These are phyloP conservation scores for Hippocampus kuda DNA, from an alignment of 2,797 vertebrate species.

Conservation along the genomic window DNA sequence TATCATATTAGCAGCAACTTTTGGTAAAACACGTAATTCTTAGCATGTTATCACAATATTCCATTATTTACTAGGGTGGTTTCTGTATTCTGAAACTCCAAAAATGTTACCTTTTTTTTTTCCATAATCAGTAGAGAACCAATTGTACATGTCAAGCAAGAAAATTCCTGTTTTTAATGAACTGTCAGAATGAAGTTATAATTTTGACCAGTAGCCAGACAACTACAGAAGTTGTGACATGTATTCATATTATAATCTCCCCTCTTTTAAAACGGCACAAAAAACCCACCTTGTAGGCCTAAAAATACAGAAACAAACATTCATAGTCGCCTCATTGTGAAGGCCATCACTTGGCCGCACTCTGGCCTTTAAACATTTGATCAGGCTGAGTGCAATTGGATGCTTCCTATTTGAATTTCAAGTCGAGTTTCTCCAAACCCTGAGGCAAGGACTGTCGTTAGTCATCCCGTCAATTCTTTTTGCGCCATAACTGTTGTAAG, in stretches of 20 bases:
- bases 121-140: no score
- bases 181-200: no score
- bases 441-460: constrained; percentile 41
- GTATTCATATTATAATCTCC: no score
- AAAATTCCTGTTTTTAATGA: no score
- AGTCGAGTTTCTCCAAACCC: constrained; percentile 20
- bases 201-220: no score
- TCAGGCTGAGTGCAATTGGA: background rate
- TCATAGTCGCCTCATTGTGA: background rate
- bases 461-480: constrained; percentile 40
- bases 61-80: background rate
- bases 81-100: no score
- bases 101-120: no score
- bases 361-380: background rate
- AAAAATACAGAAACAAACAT: background rate
- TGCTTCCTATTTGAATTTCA: constrained; percentile 8
- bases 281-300: no score
- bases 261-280: no score
- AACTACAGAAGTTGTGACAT: no score
- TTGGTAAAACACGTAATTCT: background rate
- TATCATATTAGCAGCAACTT: background rate
- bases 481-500: constrained; percentile 31
- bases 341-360: background rate
- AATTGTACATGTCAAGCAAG: no score
- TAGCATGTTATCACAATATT: background rate